A percentile compares a stretch with the other conserved stretches of the same genome.
phyloP scores from a whole-genome alignment of 2,797 vertebrate species.

The Leuciscus waleckii region DNA sequence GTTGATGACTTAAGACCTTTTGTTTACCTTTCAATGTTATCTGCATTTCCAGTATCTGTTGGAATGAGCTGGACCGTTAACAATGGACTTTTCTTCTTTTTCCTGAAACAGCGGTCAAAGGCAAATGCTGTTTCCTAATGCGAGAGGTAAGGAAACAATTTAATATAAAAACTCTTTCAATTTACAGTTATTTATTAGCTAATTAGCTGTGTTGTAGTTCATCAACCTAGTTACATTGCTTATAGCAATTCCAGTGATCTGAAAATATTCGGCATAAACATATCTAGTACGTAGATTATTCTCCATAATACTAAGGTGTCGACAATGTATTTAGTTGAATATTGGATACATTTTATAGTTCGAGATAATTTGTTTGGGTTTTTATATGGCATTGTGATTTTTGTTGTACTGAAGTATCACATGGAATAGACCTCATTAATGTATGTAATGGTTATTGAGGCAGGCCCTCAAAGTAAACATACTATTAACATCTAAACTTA shows the following conservation, averaged over 20 bases:
- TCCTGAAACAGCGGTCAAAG: neutral
- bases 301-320: neutral
- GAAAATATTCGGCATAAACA: neutral
- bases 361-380: neutral
- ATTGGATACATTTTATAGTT: neutral
- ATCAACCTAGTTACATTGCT: neutral
- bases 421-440: neutral
- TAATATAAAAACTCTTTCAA: neutral
- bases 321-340: neutral
- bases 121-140: neutral
- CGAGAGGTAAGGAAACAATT: neutral
- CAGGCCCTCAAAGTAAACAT: neutral
- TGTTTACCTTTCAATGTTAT: conserved; percentile 21
- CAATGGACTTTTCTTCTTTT: conserved; percentile 3
- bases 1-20: neutral
- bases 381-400: neutral
- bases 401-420: neutral
- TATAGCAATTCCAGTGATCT: neutral
- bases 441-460: neutral
- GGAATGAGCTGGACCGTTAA: neutral
- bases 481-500: conserved; percentile 9
- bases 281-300: neutral
- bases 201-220: neutral
- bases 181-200: neutral
- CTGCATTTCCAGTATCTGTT: conserved; percentile 14